Base-by-base conservation (phyloP, 2,797 vertebrate genomes). In the Chloroceryle amazona region DNA sequence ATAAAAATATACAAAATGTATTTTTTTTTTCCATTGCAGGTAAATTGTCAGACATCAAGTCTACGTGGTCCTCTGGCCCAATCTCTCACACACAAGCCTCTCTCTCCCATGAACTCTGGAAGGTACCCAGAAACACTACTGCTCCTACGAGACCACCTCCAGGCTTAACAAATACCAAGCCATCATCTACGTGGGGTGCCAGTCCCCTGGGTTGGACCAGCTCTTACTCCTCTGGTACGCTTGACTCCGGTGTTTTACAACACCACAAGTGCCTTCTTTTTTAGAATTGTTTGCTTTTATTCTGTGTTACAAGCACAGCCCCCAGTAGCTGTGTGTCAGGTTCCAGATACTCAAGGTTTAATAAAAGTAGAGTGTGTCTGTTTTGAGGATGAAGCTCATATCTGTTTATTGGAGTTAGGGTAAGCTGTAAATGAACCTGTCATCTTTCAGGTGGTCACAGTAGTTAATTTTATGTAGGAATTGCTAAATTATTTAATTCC, bases 51-150 rank as follows among this genome's bases (percentile, higher is more conserved):
- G 99, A 99, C 97, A 99, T 99, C 97, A 99, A 99, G 96, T 99
- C 99, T 86, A 99, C 99, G 26, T 99, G 99, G 99, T 99, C 99
- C 63, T 98, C 99, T 29, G 99, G 99, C 85, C 99, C 99, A 28
- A 99, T 99, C 97, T 98, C 99, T 93, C 99, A 99, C 98, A 98
- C 98, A 21, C 99, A 99, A 98, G 98, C 98, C 93, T 99, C 99
- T 90, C 98, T 99, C 83, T 99, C 99, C 83, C 99, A 99, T 4
- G 99, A 99, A 96, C 98, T 99, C 90, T 99, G 99, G 99, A 99
- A 99, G 98, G 99, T 99, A 85, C 99, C 99, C 33, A 99, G 99
- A 96, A 99, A 98, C 98, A 98, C 98, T 96, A 97, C 98, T 26
- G 99, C 99, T 78, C 99, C 99, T 23, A 99, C 99, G 4, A 98